Percentiles rank a stretch among this genome's conserved stretches.
Evolutionary conservation across 2,113 vertebrate species (phyloP).

Genomic region (Chlamydotis undulata): DNA sequence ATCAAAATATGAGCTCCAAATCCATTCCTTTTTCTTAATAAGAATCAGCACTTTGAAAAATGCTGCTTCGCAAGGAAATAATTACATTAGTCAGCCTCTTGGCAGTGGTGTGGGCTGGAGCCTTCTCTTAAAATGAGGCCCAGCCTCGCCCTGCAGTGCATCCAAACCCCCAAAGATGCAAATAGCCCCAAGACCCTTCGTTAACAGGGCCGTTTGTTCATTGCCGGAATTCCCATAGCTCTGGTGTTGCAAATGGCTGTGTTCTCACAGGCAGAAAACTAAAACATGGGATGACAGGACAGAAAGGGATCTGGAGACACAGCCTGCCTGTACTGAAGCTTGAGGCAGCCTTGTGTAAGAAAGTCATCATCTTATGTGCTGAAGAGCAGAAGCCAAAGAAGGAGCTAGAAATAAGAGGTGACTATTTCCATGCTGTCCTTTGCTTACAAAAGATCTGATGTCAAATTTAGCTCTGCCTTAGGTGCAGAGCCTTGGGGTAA

Average conservation of each 20-base stretch:
- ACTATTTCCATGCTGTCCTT: background rate
- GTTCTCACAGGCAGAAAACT: background rate
- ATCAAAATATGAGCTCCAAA: conserved; percentile 61
- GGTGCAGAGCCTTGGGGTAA: background rate
- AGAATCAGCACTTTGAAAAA: conserved; percentile 71
- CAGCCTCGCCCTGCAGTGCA: conserved; percentile 11
- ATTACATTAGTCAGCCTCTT: conserved; percentile 63
- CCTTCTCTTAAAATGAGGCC: conserved; percentile 56
- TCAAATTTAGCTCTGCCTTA: background rate
- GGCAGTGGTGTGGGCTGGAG: conserved; percentile 18
- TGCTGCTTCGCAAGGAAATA: conserved; percentile 57
- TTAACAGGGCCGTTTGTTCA: background rate
- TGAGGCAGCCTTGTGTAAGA: background rate
- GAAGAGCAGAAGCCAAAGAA: background rate
- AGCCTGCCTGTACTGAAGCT: background rate
- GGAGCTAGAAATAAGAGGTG: background rate
- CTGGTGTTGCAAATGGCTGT: background rate
- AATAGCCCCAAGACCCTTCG: background rate
- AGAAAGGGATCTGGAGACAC: background rate
- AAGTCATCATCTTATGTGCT: background rate
- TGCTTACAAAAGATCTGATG: background rate
- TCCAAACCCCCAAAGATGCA: conserved; percentile 1
- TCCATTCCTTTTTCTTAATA: conserved; percentile 72
- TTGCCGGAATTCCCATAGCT: background rate
- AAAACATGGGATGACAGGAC: background rate